Base-by-base conservation (phyloP, 2,113 vertebrate genomes). In the Amphiprion ocellaris region DNA sequence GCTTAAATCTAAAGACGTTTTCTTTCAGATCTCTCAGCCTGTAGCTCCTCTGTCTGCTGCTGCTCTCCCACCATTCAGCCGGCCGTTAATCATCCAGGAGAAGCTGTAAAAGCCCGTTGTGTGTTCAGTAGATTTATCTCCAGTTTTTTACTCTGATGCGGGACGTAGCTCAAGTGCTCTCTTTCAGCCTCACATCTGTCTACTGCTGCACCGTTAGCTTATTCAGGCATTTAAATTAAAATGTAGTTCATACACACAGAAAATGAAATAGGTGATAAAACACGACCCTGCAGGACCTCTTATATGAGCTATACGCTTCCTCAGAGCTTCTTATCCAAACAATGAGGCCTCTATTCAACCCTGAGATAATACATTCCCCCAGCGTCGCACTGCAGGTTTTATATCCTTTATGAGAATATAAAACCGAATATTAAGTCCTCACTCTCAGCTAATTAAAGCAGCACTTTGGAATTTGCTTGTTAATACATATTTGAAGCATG, bases 221-320 rank as follows among this genome's bases (percentile, higher is more conserved):
- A 83, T 89, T 79, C 76, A 83, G 70, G 3, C 52, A 55, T 69
- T 67, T 87, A 85, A 87, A 86, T 89, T 83, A 65, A 85, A 75
- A 53, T 74, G 66, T 50, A 74, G 65, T 83, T 86, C 81, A 73
- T 87, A 83, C 80, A 81, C 75, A 78, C 68, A 78, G 74, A 84
- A 63, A 83, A 83, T 87, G 76, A 86, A 90, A 85, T 77, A 14
- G 85, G 60, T 74, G 84, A 85, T 93, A 90, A 91, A 92, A 87
- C 69, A 47, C 44, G 53, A 39, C 28, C 24, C 82, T 77, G 67
- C 78, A 66, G 76, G 75, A 69, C 82, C 77, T 83, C 79, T 75
- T 64, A 49, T 75, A 59, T 3, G 15, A 52, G 61, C 66, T 68
- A 69, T 76, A 74, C 50, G 76, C 61, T 64, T 41, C 84, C 68